These are phyloP conservation scores for Troides oblongomaculatus DNA, from an alignment of 2,888 invertebrate species.

Conservation along the genomic window DNA sequence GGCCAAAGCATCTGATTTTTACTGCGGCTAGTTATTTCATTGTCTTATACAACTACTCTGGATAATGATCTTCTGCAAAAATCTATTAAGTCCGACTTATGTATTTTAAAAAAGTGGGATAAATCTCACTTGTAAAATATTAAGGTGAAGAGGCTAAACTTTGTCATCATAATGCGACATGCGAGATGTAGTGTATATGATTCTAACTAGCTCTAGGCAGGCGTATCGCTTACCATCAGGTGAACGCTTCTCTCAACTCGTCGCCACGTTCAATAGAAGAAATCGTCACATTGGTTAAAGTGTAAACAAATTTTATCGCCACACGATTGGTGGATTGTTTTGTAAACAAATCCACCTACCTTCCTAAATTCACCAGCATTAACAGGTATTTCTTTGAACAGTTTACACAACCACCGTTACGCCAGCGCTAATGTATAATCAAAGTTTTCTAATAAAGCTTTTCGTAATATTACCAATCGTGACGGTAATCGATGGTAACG, in stretches of 20 bases:
- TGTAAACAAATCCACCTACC: constrained; percentile 20
- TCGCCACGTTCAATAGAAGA: neutral
- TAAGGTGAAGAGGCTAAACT: too few relatives aligned
- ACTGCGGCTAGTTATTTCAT: too few relatives aligned
- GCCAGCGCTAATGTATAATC: constrained; percentile 20
- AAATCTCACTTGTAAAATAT: too few relatives aligned
- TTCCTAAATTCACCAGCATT: constrained; percentile 9
- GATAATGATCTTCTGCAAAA: too few relatives aligned
- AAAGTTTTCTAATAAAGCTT: constrained; percentile 3
- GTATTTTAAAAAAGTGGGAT: too few relatives aligned
- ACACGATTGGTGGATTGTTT: constrained; percentile 19
- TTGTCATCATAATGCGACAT: too few relatives aligned
- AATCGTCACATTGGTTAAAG: constrained; percentile 12
- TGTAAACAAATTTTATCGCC: constrained; percentile 26
- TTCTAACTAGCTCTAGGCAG: too few relatives aligned
- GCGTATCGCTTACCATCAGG: too few relatives aligned
- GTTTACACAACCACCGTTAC: neutral
- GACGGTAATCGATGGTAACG: neutral
- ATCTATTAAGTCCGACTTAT: too few relatives aligned
- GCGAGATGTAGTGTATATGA: too few relatives aligned
- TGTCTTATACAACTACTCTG: too few relatives aligned
- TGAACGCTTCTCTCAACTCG: neutral
- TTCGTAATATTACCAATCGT: constrained; percentile 4
- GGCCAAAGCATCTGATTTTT: too few relatives aligned
- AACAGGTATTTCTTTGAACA: constrained; percentile 7